Percentiles rank a stretch among this genome's conserved stretches.
Evolutionary conservation across 2,888 invertebrate species (phyloP).

Genomic region (Pandemis cinnamomeana): DNA sequence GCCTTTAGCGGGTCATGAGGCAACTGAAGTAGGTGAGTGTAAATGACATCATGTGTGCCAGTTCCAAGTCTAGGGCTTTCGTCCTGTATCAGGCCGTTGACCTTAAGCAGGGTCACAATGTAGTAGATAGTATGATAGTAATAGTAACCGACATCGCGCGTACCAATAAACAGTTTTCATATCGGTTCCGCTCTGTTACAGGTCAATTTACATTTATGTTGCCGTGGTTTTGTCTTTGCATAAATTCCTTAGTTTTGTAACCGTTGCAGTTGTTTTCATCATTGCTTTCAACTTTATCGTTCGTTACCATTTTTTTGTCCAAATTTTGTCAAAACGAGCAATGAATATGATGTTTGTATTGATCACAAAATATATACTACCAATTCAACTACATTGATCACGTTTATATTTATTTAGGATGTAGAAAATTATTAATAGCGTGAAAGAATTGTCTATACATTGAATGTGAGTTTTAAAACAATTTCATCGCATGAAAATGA

Average conservation of each 20-base stretch:
- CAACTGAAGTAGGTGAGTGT: constrained; percentile 31
- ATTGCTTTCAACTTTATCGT: constrained; percentile 3
- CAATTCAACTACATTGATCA: not conserved
- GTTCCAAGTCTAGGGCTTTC: not conserved
- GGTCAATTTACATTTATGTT: constrained; percentile 22
- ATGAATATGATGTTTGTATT: not conserved
- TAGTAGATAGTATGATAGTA: constrained; percentile 14
- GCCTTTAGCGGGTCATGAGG: constrained; percentile 39
- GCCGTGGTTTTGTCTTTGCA: constrained; percentile 23
- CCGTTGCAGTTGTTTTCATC: constrained; percentile 15
- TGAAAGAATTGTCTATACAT: no score
- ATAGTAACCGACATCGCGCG: constrained; percentile 53
- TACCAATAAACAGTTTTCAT: constrained; percentile 53
- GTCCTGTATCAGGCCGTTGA: not conserved
- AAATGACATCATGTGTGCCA: constrained; percentile 12
- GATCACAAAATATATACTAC: not conserved
- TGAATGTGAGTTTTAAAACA: not conserved
- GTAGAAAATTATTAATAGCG: not conserved
- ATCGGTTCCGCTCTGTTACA: constrained; percentile 35
- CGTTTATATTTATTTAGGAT: not conserved
- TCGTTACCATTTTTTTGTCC: not conserved
- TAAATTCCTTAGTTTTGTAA: constrained; percentile 30
- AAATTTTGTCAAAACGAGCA: not conserved
- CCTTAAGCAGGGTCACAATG: constrained; percentile 3
- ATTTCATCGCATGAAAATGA: not conserved